phyloP scores from a whole-genome alignment of 2,888 invertebrate genomes.

The Monopis laevigella region DNA sequence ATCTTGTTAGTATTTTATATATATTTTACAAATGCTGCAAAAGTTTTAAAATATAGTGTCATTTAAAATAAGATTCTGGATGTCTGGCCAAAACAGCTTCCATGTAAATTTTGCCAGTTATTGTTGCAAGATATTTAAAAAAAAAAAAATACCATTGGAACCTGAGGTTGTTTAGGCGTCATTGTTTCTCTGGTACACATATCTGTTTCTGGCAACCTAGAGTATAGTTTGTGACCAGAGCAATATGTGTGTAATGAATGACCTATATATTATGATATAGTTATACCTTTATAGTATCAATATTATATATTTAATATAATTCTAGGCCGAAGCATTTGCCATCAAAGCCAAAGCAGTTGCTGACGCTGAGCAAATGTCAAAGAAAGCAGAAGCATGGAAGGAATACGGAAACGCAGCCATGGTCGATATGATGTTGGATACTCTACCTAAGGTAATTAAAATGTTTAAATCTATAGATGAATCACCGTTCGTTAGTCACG shows the following conservation, averaged over 20 bases:
- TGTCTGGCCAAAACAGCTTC: too few species aligned
- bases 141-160: not conserved
- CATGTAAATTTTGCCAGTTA: too few species aligned
- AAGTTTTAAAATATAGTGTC: too few species aligned
- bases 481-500: too few species aligned
- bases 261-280: too few species aligned
- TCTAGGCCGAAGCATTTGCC: conserved; percentile 86
- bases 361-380: conserved; percentile 96
- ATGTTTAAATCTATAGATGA: too few species aligned
- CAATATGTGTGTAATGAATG: not conserved
- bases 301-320: conserved; percentile 13
- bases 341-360: conserved; percentile 95
- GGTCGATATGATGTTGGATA: conserved; percentile 96
- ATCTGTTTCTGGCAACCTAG: too few species aligned
- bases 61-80: too few species aligned
- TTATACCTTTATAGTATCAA: too few species aligned
- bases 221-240: not conserved
- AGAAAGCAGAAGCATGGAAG: conserved; percentile 97
- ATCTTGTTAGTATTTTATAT: too few species aligned
- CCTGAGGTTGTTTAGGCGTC: not conserved
- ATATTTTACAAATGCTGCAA: too few species aligned
- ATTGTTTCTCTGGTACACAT: not conserved
- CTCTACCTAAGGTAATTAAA: conserved; percentile 88
- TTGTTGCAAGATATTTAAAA: too few species aligned
- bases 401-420: conserved; percentile 96